Percentiles rank a stretch among this genome's conserved stretches.
phyloP scores from a whole-genome alignment of 2,888 invertebrate species.

The Ecliptopera silaceata region DNA sequence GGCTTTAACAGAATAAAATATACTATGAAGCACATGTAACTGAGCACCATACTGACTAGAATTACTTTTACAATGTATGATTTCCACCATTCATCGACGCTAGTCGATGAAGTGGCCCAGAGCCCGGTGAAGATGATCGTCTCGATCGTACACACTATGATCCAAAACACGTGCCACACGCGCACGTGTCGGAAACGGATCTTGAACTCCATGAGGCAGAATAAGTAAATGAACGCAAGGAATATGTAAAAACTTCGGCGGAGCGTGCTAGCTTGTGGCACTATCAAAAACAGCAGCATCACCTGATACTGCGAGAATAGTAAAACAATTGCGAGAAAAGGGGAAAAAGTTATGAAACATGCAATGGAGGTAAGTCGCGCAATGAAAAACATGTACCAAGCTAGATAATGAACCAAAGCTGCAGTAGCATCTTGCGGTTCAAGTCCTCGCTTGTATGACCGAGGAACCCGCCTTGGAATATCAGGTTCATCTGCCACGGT shows the following conservation, averaged over 20 bases:
- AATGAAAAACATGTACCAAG: slow-evolving; percentile 90
- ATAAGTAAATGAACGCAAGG: slow-evolving; percentile 88
- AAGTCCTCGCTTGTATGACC: slow-evolving; percentile 84
- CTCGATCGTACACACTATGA: slow-evolving; percentile 85
- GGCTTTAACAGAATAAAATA: slow-evolving; percentile 86
- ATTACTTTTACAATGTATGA: slow-evolving; percentile 85
- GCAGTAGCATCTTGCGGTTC: slow-evolving; percentile 90
- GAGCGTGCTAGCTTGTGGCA: slow-evolving; percentile 83
- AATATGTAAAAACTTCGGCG: slow-evolving; percentile 85
- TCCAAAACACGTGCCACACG: slow-evolving; percentile 87
- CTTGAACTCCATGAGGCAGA: slow-evolving; percentile 91
- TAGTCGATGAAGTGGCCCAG: slow-evolving; percentile 80
- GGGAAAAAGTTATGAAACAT: slow-evolving; percentile 87
- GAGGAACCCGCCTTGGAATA: slow-evolving; percentile 66
- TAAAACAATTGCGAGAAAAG: slow-evolving; percentile 83
- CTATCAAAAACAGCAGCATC: slow-evolving; percentile 85
- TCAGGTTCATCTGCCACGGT: slow-evolving; percentile 67
- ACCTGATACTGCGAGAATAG: slow-evolving; percentile 85
- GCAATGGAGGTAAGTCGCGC: slow-evolving; percentile 88
- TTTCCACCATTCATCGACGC: slow-evolving; percentile 88
- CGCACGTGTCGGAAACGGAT: slow-evolving; percentile 89
- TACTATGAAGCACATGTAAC: slow-evolving; percentile 83
- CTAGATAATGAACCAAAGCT: slow-evolving; percentile 86
- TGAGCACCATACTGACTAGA: slow-evolving; percentile 82
- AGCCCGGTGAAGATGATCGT: slow-evolving; percentile 87